phyloP scores from a whole-genome alignment of 2,888 invertebrate species.

The Eupithecia subumbrata region DNA sequence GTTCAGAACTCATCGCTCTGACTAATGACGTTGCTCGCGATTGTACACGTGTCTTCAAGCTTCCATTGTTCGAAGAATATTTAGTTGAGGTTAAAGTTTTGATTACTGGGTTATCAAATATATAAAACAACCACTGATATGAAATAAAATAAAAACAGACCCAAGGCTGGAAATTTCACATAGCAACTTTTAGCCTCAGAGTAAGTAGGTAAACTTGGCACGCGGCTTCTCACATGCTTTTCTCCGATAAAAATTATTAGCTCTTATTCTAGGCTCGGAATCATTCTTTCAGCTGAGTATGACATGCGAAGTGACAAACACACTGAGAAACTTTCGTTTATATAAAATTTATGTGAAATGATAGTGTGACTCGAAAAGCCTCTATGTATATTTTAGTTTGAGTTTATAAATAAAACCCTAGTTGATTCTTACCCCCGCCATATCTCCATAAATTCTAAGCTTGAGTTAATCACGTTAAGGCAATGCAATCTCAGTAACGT shows the following conservation, averaged over 20 bases:
- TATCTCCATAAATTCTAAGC: not conserved
- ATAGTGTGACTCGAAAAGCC: not conserved
- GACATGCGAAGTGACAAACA: not conserved
- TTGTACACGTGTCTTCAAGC: conserved; percentile 1
- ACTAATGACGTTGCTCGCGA: conserved; percentile 48
- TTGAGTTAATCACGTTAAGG: not conserved
- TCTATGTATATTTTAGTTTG: not conserved
- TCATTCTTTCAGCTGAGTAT: not conserved
- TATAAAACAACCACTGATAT: conserved; percentile 1
- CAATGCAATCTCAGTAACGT: not conserved
- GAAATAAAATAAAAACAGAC: not conserved
- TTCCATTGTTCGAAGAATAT: conserved; percentile 1
- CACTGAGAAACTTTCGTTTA: not conserved
- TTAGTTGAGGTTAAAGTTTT: not conserved
- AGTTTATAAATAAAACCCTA: not conserved
- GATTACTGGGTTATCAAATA: not conserved
- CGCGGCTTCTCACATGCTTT: not conserved
- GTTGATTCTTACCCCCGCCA: not conserved
- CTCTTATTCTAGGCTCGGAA: not conserved
- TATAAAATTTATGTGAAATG: not conserved
- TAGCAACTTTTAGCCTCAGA: not conserved
- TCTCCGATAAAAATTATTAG: not conserved
- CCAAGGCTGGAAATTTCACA: not conserved
- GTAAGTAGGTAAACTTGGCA: not conserved
- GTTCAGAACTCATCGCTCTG: conserved; percentile 44